Base-by-base conservation (phyloP, 2,113 vertebrate genomes). In the Ovibos moschatus region DNA sequence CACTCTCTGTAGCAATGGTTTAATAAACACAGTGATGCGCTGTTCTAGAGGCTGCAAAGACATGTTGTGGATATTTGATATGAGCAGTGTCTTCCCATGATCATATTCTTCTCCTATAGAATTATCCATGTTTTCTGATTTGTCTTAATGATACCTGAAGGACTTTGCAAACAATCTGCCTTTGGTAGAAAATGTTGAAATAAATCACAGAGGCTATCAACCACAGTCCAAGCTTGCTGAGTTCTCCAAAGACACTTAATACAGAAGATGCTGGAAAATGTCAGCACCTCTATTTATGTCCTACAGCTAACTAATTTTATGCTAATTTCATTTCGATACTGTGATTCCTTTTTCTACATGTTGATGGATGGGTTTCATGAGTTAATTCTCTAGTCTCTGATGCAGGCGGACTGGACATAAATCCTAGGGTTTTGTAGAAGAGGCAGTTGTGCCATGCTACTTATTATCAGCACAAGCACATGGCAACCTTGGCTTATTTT, bases 301-400 rank as follows among this genome's bases (percentile, higher is more conserved):
- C 71, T 87, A 62, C 25, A 62, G 78, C 50, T 94, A 98, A 96
- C 93, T 98, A 98, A 97, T 91, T 95, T 86, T 53, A 92, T 97
- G 95, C 82, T 98, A 51, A 74, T 86, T 82, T 87, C 58, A 87
- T 96, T 97, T 89, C 89, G 87, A 5, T 0, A n/a, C 13, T 21
- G 21, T 45, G 47, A 58, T 93, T 97, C 84, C 79, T 91, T 92
- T 97, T 45, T 55, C n/a, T 89, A 2, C 5, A 43, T 95, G 60
- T 33, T 97, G 92, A 97, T 97, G 28, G 28, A 95, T 98, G 91
- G 97, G 36, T 90, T 98, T 98, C 97, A 95, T 95, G 95, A 94
- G 93, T 92, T 96, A 88, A 89, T 98, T 98, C 97, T 96, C 93
- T 8, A 25, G 64, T 88, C 98, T 98, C 92, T 89, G 45, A 67